phyloP scores from a whole-genome alignment of 2,888 invertebrate genomes.

The Clepsis dumicolana region DNA sequence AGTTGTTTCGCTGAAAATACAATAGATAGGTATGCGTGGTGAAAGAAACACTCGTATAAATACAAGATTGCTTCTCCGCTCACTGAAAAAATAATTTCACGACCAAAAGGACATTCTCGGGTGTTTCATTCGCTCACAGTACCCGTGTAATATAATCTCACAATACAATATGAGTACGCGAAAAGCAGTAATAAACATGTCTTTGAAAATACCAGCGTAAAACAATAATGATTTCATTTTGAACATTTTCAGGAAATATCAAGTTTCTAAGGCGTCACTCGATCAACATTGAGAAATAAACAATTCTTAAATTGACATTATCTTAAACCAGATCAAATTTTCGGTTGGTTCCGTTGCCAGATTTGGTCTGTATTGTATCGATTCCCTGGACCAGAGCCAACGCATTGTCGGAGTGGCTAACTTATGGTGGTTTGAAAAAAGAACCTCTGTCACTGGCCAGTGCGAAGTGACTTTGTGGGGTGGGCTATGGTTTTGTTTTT shows the following conservation, averaged over 20 bases:
- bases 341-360: constrained; percentile 17
- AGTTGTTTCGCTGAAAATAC: not conserved
- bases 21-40: too few relatives aligned
- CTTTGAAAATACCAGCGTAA: constrained; percentile 1
- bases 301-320: constrained; percentile 36
- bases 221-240: too few relatives aligned
- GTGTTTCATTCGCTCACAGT: not conserved
- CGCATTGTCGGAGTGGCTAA: constrained; percentile 37
- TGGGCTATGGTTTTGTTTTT: constrained; percentile 6
- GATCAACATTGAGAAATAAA: constrained; percentile 23
- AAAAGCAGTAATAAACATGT: constrained; percentile 1
- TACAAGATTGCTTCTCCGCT: not conserved
- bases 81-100: not conserved
- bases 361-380: constrained; percentile 30
- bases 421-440: constrained; percentile 40
- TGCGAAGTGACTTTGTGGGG: not conserved
- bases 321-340: constrained; percentile 39
- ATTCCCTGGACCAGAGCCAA: constrained; percentile 39
- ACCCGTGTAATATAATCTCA: not conserved
- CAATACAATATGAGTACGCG: not conserved
- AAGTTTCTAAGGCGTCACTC: constrained; percentile 14
- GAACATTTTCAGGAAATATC: not conserved
- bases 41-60: not conserved
- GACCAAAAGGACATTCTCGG: not conserved
- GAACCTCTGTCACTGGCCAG: constrained; percentile 30